Evolutionary conservation across 2,797 vertebrate species (phyloP), one percentile per base, ranked within the genome.

Genomic region (Anguilla marmorata): DNA sequence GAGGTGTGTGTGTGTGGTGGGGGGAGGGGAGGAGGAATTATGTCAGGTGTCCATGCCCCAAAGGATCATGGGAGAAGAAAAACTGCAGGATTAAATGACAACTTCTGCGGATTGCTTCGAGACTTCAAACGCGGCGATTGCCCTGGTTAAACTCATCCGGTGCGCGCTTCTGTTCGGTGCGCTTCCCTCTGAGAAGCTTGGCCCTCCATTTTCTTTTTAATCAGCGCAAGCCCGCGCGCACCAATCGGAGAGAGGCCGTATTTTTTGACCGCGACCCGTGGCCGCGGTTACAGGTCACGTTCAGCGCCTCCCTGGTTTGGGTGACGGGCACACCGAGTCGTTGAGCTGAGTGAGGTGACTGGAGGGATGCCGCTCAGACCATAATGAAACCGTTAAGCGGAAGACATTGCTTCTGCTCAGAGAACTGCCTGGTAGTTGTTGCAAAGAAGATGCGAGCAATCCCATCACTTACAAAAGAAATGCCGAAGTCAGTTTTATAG

Each of bases 221-320:
- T 95, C 93, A 95, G 94, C 94, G 87, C 94, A 91, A 14, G 14
- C 72, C 37, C 24, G 24, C 6, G 85, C 6, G 41, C 5, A 37
- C 76, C 24, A 33, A 63, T 45, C 30, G 45, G 37, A 66, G 5
- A 86, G 48, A 88, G 58, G 89, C 90, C 91, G 90, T 94, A 93
- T 95, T 94, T 94, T 95, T 94, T 94, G 94, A 94, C 93, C 93
- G 93, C 93, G 94, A 94, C 93, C 93, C 93, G 93, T 94, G 94
- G 95, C 94, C 91, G 93, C 93, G 94, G 95, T 96, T 95, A 94
- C 91, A 92, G 92, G 91, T 93, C 94, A 90, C 90, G 66, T 92
- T 93, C 95, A 93, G 93, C 93, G 92, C 88, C 2, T 87, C 91
- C 91, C 91, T 93, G 95, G 95, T 93, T 95, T 94, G 92, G 91